These are phyloP conservation scores for Timema podura DNA, from an alignment of 2,888 invertebrate genomes.

Conservation along the genomic window DNA sequence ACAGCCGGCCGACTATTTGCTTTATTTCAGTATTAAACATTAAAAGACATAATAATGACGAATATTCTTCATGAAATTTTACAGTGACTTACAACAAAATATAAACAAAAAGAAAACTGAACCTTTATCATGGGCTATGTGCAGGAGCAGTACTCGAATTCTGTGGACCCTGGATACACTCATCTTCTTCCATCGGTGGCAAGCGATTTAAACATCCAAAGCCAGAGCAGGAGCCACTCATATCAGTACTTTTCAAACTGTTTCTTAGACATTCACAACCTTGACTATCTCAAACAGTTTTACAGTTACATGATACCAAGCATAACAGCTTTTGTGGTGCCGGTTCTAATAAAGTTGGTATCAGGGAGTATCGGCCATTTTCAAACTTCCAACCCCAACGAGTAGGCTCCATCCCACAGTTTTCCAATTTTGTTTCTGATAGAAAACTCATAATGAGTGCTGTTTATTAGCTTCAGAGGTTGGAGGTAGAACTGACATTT, in stretches of 20 bases:
- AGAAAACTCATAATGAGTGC: background rate
- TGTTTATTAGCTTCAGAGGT: background rate
- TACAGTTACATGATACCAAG: background rate
- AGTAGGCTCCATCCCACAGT: background rate
- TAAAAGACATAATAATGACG: too few species aligned
- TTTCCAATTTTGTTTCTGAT: background rate
- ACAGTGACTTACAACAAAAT: conserved; percentile 53
- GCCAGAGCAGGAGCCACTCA: background rate
- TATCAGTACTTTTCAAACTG: background rate
- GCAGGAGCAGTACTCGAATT: background rate
- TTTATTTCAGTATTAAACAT: too few species aligned
- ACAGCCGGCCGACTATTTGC: too few species aligned
- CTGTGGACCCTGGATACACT: background rate
- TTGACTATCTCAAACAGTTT: background rate
- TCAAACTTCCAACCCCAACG: background rate
- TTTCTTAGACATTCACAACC: conserved; percentile 2
- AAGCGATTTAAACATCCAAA: conserved; percentile 7
- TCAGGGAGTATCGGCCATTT: background rate
- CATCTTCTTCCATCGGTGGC: background rate
- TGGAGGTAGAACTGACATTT: conserved; percentile 1
- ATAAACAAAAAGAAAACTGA: conserved; percentile 41
- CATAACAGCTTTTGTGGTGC: background rate
- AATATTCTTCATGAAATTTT: too few species aligned
- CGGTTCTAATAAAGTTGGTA: background rate
- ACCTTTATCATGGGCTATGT: background rate